Evolutionary conservation across 2,888 invertebrate species (phyloP).

Genomic region (Ganaspis brasiliensis): DNA sequence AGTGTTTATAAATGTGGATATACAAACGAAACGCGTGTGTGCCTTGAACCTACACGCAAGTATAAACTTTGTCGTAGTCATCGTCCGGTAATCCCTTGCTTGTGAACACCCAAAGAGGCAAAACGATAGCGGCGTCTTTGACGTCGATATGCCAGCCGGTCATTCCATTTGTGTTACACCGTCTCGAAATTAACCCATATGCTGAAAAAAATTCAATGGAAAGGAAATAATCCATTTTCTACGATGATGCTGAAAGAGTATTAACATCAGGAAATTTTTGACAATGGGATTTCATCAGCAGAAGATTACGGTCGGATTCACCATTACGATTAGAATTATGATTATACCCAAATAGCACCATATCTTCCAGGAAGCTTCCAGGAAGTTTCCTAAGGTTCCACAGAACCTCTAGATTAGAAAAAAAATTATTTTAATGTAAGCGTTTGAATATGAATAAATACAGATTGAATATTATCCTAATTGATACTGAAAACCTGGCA

Average conservation of each 20-base stretch:
- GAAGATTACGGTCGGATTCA: not conserved
- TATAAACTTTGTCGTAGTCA: conserved; percentile 9
- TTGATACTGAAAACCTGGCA: too few species aligned
- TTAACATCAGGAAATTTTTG: conserved; percentile 35
- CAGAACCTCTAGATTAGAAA: too few species aligned
- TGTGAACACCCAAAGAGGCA: not conserved
- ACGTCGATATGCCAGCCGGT: conserved; percentile 28
- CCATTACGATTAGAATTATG: too few species aligned
- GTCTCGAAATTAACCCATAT: conserved; percentile 6
- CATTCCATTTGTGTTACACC: conserved; percentile 34
- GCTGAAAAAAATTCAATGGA: not conserved
- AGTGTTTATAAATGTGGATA: conserved; percentile 11
- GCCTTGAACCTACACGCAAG: conserved; percentile 17
- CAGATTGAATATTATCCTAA: too few species aligned
- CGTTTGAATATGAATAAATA: too few species aligned
- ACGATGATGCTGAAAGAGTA: too few species aligned
- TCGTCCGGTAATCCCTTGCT: conserved; percentile 30
- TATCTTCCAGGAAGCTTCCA: too few species aligned
- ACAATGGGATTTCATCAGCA: conserved; percentile 6
- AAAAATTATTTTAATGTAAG: too few species aligned
- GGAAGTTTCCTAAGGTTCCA: too few species aligned
- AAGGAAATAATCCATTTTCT: conserved; percentile 19
- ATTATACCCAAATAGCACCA: too few species aligned
- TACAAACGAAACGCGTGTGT: conserved; percentile 4
- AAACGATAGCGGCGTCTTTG: conserved; percentile 36